Evolutionary conservation across 1,140 invertebrate species (phyloP), one percentile per base, ranked within the genome.

Genomic region (Drosophila subobscura): DNA sequence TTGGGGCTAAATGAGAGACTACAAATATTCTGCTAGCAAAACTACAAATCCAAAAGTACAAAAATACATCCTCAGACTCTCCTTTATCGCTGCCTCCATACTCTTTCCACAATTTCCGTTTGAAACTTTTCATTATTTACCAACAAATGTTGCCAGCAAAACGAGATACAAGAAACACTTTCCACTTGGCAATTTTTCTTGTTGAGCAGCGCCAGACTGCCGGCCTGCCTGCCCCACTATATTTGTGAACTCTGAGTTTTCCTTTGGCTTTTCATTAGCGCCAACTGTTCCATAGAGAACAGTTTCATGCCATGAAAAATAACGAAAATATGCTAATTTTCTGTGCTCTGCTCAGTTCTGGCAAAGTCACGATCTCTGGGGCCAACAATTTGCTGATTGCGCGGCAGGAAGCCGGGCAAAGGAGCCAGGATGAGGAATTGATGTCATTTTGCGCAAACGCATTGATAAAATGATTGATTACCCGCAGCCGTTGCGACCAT

Each of bases 381-480:
- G 74, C 83, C 55, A 81, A 88, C 83, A 88, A 88, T 88, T 88
- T 88, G 83, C 83, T 88, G 83, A 88, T 88, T 86, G 81, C 74
- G 74, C 56, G 20, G 50, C 64, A 74, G 66, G 72, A 76, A 59
- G 71, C 23, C 40, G 8, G 8, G 8, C 33, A 12, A 63, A 45
- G 55, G 45, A 37, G 52, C 25, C 52, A 81, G 64, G 64, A 74
- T 68, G 77, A 73, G 73, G 77, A 81, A 77, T 85, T 72, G 83
- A 65, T 88, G 83, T 86, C 74, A 88, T 81, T 86, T 85, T 86
- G 33, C 61, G 75, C 81, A 77, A 80, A 67, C 81, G 81, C 81
- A 86, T 86, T 88, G 83, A 88, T 88, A 89, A 88, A 88, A 88
- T 88, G 83, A 88, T 88, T 88, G 83, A 88, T 88, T 88, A 72